These are phyloP conservation scores for Gila robusta DNA, from an alignment of 2,797 vertebrate species.

Conservation along the genomic window DNA sequence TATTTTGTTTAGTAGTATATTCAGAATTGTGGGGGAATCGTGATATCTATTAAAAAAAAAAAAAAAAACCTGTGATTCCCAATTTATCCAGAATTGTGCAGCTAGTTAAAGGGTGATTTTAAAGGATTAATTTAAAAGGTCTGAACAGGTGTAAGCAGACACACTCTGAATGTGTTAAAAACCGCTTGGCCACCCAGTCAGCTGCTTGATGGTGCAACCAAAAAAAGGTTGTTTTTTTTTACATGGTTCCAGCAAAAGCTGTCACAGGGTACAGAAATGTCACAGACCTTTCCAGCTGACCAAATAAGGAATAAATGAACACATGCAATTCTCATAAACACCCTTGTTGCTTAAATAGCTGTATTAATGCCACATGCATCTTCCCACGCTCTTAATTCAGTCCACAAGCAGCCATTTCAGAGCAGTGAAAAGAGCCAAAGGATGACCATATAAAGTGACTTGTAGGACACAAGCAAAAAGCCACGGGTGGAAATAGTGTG, in stretches of 20 bases:
- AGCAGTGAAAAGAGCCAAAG: slow-evolving; percentile 4
- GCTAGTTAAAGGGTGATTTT: background rate
- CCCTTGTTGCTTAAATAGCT: slow-evolving; percentile 55
- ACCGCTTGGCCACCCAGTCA: background rate
- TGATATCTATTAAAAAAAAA: background rate
- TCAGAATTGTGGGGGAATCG: background rate
- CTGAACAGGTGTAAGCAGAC: background rate
- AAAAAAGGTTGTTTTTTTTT: background rate
- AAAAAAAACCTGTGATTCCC: background rate
- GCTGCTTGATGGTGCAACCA: background rate
- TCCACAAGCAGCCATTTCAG: background rate
- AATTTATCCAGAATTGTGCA: background rate
- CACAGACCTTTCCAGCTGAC: slow-evolving; percentile 71
- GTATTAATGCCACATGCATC: slow-evolving; percentile 68
- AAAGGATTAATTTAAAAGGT: background rate
- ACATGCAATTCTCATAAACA: slow-evolving; percentile 67
- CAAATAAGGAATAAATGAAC: slow-evolving; percentile 70
- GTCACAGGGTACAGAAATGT: slow-evolving; percentile 30
- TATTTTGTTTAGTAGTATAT: background rate
- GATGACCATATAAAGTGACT: slow-evolving; percentile 3
- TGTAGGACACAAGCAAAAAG: background rate
- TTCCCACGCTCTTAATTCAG: slow-evolving; percentile 44
- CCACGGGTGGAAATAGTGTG: background rate
- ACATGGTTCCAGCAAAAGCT: background rate
- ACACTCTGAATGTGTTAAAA: background rate